Percentiles rank a stretch among this genome's conserved stretches.
Conservation (phyloP, 2,888 invertebrate species). For the Tenthredo mesomela region DNA sequence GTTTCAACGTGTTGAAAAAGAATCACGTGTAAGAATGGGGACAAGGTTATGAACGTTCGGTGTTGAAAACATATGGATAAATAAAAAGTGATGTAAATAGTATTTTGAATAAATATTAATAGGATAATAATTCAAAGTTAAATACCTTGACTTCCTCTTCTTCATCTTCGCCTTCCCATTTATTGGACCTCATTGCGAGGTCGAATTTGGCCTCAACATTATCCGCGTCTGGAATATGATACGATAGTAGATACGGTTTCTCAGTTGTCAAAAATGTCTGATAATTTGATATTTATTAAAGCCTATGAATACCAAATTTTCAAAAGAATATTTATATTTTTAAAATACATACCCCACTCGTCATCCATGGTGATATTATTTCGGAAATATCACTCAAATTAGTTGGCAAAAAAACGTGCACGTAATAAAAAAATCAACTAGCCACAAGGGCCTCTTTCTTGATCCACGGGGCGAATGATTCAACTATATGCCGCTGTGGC, state of each 20-base stretch:
- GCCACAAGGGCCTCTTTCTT: constrained; percentile 40
- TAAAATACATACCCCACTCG: constrained; percentile 83
- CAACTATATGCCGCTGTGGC: constrained; percentile 29
- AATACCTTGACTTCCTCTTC: constrained; percentile 91
- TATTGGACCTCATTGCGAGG: constrained; percentile 83
- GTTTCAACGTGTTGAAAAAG: neutral
- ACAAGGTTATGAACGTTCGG: constrained; percentile 41
- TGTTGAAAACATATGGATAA: constrained; percentile 36
- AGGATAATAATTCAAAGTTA: constrained; percentile 55
- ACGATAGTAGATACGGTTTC: constrained; percentile 55
- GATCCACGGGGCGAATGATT: constrained; percentile 37
- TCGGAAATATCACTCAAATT: constrained; percentile 38
- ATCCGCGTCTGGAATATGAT: constrained; percentile 84
- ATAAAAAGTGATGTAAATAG: neutral
- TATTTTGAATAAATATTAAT: neutral
- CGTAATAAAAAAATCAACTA: constrained; percentile 46
- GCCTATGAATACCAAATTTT: constrained; percentile 26
- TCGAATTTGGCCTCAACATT: constrained; percentile 85
- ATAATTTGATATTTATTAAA: constrained; percentile 28
- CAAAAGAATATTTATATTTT: constrained; percentile 28
- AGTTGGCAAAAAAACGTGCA: constrained; percentile 39
- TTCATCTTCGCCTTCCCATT: constrained; percentile 94
- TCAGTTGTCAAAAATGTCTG: constrained; percentile 44
- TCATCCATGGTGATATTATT: constrained; percentile 81
- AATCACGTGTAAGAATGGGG: constrained; percentile 11